Percentiles rank a stretch among this genome's conserved stretches.
Evolutionary conservation across 2,888 invertebrate genomes (phyloP).

Genomic region (Girardia tigrina): DNA sequence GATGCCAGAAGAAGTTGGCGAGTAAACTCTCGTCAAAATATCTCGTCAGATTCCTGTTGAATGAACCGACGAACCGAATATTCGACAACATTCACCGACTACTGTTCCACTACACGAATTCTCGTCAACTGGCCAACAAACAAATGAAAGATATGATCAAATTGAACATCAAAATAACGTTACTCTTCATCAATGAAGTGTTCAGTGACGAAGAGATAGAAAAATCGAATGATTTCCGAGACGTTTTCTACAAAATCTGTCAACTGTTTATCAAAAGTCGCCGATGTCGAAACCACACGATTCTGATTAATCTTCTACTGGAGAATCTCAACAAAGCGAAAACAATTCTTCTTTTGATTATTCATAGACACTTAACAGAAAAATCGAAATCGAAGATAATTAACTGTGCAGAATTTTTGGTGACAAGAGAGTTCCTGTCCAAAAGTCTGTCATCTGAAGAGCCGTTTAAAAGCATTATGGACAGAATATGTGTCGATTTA

Average conservation of each 20-base stretch:
- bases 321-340: background rate
- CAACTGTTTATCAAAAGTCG: background rate
- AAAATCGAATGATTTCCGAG: conserved; percentile 7
- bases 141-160: conserved; percentile 19
- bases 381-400: background rate
- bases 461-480: background rate
- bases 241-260: background rate
- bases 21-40: conserved; percentile 16
- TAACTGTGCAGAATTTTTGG: conserved; percentile 9
- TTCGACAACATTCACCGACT: background rate
- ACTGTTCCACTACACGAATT: background rate
- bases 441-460: background rate
- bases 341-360: background rate
- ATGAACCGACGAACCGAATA: conserved; percentile 7
- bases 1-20: background rate
- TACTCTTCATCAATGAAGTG: conserved; percentile 14
- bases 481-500: background rate
- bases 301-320: background rate
- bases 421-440: background rate
- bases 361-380: background rate
- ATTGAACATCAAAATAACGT: conserved; percentile 12
- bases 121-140: background rate
- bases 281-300: background rate
- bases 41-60: background rate
- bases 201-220: conserved; percentile 7